Evolutionary conservation across 2,113 vertebrate genomes (phyloP).

Genomic region (Anolis carolinensis): DNA sequence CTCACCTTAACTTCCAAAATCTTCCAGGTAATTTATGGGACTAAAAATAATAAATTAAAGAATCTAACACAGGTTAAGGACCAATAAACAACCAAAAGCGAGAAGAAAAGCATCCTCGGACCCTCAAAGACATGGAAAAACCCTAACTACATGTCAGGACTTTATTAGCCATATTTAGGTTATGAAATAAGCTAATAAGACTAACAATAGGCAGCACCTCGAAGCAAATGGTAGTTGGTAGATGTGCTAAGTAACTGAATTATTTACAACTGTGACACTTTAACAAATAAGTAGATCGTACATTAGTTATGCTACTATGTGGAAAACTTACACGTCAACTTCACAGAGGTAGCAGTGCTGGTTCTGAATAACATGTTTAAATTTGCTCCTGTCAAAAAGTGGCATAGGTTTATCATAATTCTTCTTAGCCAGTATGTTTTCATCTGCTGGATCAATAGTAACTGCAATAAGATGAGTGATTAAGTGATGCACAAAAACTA

Average conservation of each 20-base stretch:
- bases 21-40: too few relatives aligned
- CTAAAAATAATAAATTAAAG: too few relatives aligned
- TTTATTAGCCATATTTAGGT: too few relatives aligned
- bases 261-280: neutral
- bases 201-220: neutral
- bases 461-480: slow-evolving; percentile 68
- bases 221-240: neutral
- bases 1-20: too few relatives aligned
- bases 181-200: neutral
- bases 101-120: too few relatives aligned
- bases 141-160: too few relatives aligned
- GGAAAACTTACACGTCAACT: slow-evolving; percentile 73
- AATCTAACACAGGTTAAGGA: too few relatives aligned
- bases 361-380: slow-evolving; percentile 77
- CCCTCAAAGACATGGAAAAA: too few relatives aligned
- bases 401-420: slow-evolving; percentile 71
- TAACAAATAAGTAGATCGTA: neutral
- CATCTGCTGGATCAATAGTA: slow-evolving; percentile 76
- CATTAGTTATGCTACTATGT: neutral
- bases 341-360: slow-evolving; percentile 79
- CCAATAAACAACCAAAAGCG: too few relatives aligned
- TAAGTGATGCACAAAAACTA: slow-evolving; percentile 68
- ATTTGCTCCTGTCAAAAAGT: slow-evolving; percentile 75
- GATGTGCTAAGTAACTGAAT: neutral
- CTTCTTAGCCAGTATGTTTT: slow-evolving; percentile 70